A percentile compares a stretch with the other conserved stretches of the same genome.
Conservation (phyloP, 1,140 invertebrate species). For the Lanistes nyassanus region DNA sequence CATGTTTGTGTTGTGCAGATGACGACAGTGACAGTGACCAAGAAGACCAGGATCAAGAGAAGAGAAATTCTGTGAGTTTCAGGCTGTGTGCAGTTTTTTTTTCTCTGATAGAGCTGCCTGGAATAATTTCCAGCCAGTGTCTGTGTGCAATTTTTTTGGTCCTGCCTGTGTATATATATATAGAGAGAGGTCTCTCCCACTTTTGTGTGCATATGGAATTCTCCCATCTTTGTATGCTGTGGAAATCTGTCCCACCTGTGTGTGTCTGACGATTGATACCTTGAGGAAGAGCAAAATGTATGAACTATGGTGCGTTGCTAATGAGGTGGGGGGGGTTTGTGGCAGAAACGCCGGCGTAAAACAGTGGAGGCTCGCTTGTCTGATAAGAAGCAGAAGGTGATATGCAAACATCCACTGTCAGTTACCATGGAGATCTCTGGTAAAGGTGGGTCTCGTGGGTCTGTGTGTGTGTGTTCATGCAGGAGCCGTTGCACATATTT, state of each 20-base stretch:
- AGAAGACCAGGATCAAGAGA: slow-evolving; percentile 74
- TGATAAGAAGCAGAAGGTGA: slow-evolving; percentile 76
- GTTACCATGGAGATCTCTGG: slow-evolving; percentile 56
- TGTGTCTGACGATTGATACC: too few relatives aligned
- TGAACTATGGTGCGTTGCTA: too few relatives aligned
- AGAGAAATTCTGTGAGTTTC: slow-evolving; percentile 65
- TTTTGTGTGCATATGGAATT: too few relatives aligned
- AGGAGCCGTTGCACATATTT: too few relatives aligned
- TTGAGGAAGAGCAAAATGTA: too few relatives aligned
- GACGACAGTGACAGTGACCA: slow-evolving; percentile 72
- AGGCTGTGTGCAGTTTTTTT: background rate
- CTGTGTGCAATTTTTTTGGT: background rate
- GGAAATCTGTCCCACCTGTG: too few relatives aligned
- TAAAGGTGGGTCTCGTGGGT: slow-evolving; percentile 49
- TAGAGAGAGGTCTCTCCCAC: too few relatives aligned
- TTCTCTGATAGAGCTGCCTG: background rate
- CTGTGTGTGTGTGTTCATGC: background rate
- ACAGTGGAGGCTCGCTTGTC: slow-evolving; percentile 69
- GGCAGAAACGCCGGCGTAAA: slow-evolving; percentile 62
- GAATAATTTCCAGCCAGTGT: too few relatives aligned
- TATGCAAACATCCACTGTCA: slow-evolving; percentile 76
- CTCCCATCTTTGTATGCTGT: too few relatives aligned
- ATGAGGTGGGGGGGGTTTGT: too few relatives aligned
- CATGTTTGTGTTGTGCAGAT: too few relatives aligned
- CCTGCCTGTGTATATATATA: background rate